These are phyloP conservation scores for Saccopteryx bilineata DNA, from an alignment of 2,113 vertebrate genomes.

Conservation along the genomic window DNA sequence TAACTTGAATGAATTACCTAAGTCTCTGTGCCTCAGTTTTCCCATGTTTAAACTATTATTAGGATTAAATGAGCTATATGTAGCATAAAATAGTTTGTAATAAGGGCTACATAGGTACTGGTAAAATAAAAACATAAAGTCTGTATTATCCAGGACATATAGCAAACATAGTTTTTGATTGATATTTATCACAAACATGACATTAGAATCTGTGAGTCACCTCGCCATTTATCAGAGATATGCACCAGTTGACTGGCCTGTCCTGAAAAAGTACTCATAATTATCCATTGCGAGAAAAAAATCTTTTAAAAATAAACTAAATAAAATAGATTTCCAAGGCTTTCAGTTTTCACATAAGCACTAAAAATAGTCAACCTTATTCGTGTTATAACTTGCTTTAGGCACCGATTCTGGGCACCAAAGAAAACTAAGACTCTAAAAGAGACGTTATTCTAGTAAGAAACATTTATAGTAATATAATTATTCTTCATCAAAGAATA, in stretches of 20 bases:
- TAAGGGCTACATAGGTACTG: no score
- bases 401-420: not conserved
- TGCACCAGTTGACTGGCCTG: not conserved
- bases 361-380: not conserved
- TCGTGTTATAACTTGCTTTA: not conserved
- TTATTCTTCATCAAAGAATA: slow-evolving; percentile 10
- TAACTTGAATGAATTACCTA: not conserved
- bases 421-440: slow-evolving; percentile 9
- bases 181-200: not conserved
- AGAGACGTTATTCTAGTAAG: not conserved
- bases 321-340: slow-evolving; percentile 28
- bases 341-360: slow-evolving; percentile 38
- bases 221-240: not conserved
- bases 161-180: slow-evolving; percentile 39
- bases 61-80: not conserved
- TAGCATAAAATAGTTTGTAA: not conserved
- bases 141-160: not conserved
- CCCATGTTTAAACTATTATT: not conserved
- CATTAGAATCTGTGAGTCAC: not conserved
- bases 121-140: slow-evolving; percentile 1
- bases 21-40: not conserved
- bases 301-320: slow-evolving; percentile 30
- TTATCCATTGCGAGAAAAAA: not conserved
- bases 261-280: not conserved
- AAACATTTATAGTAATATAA: not conserved